A percentile compares a stretch with the other conserved stretches of the same genome.
phyloP scores from a whole-genome alignment of 2,113 vertebrate species.

The Ahaetulla prasina region DNA sequence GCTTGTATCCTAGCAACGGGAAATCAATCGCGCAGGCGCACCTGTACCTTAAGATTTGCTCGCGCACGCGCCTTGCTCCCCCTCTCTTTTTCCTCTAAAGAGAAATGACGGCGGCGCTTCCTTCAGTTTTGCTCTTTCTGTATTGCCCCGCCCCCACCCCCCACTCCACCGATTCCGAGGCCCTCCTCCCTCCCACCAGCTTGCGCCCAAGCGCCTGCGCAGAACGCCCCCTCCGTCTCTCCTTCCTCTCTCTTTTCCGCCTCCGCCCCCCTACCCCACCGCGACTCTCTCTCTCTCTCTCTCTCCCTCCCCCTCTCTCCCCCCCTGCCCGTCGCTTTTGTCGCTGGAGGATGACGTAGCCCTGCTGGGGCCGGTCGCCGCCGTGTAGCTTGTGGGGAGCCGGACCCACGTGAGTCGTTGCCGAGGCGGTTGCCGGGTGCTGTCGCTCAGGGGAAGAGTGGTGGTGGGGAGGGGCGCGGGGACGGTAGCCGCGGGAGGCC shows the following conservation, averaged over 20 bases:
- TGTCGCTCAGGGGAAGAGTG: neutral
- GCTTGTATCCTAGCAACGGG: neutral
- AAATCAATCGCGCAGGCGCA: neutral
- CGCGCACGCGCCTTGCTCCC: neutral
- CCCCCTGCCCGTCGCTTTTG: neutral
- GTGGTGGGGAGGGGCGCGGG: neutral
- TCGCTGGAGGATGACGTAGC: neutral
- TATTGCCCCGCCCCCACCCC: neutral
- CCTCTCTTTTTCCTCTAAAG: neutral
- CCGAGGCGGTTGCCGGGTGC: neutral
- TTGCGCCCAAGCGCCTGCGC: neutral
- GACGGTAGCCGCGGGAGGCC: neutral
- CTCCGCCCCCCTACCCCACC: neutral
- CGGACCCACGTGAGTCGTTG: constrained; percentile 15
- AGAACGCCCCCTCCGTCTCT: neutral
- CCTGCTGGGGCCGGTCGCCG: constrained; percentile 3
- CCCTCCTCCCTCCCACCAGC: neutral
- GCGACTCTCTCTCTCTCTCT: neutral
- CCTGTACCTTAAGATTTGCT: neutral
- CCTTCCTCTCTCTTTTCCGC: neutral
- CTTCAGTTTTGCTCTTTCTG: neutral
- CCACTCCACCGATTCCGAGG: neutral
- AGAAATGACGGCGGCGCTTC: neutral
- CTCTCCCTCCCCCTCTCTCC: neutral
- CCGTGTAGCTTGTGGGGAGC: neutral